Evolutionary conservation across 1,140 invertebrate genomes (phyloP).

Genomic region (Diprion similis): DNA sequence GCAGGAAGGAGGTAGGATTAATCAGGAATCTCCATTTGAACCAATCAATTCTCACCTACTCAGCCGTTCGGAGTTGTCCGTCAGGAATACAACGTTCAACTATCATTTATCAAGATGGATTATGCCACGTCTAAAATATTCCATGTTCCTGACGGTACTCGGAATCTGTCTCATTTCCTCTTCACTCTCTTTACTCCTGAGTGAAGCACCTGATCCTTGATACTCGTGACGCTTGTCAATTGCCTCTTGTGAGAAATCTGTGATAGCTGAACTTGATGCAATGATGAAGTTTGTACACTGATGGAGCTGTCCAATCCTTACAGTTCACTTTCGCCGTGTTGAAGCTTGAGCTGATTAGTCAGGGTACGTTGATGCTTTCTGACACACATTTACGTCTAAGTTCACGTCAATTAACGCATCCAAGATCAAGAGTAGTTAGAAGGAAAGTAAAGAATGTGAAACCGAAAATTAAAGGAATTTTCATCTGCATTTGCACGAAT

Average conservation of each 20-base stretch:
- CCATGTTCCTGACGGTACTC: not conserved
- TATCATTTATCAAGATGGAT: not conserved
- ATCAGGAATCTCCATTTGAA: not conserved
- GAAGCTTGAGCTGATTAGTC: not conserved
- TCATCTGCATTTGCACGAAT: too few relatives aligned
- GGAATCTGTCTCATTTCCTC: not conserved
- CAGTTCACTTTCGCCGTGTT: not conserved
- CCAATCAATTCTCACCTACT: conserved; percentile 3
- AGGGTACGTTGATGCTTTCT: not conserved
- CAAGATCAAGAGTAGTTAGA: too few relatives aligned
- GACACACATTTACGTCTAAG: not conserved
- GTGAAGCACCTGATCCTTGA: not conserved
- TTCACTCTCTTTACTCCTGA: not conserved
- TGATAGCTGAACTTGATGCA: not conserved
- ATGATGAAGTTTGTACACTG: not conserved
- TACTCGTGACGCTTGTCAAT: not conserved
- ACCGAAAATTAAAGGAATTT: too few relatives aligned
- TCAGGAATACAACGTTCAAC: not conserved
- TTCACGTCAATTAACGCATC: not conserved
- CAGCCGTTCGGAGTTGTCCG: not conserved
- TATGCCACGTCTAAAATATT: not conserved
- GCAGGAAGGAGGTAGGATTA: not conserved
- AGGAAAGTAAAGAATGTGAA: too few relatives aligned
- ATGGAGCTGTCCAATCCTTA: not conserved
- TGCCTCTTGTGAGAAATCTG: not conserved